phyloP scores from a whole-genome alignment of 2,888 invertebrate genomes.

The Willowsia nigromaculata region DNA sequence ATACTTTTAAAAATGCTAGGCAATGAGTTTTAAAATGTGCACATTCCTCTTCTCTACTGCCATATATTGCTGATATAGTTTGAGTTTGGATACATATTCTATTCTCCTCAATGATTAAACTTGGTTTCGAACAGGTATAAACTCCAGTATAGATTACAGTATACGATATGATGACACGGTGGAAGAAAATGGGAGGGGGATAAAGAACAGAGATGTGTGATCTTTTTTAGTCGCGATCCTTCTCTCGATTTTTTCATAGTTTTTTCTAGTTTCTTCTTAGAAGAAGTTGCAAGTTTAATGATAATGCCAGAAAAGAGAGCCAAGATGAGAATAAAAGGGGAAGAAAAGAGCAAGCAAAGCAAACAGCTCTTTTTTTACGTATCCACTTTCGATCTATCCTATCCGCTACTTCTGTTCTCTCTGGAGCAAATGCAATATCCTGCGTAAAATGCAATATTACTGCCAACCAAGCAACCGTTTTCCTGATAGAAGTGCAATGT shows the following conservation, averaged over 20 bases:
- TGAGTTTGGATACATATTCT: too few species aligned
- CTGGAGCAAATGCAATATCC: slow-evolving; percentile 11
- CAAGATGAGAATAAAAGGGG: background rate
- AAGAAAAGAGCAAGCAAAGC: slow-evolving; percentile 3
- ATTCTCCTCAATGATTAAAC: too few species aligned
- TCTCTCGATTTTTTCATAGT: too few species aligned
- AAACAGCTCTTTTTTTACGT: background rate
- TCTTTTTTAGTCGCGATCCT: background rate
- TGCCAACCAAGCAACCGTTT: background rate
- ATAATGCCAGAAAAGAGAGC: background rate
- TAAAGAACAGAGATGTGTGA: background rate
- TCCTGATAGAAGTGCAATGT: background rate
- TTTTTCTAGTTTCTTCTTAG: background rate
- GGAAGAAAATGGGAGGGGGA: background rate
- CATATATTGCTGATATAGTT: too few species aligned
- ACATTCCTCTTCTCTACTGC: too few species aligned
- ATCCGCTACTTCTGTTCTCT: background rate
- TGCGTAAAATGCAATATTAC: slow-evolving; percentile 14
- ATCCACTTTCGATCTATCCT: background rate
- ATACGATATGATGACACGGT: background rate
- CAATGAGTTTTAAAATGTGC: too few species aligned
- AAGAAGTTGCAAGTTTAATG: background rate
- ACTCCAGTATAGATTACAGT: too few species aligned
- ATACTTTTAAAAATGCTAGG: too few species aligned
- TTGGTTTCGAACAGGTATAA: too few species aligned